phyloP scores from a whole-genome alignment of 2,113 vertebrate genomes.

The Dolichallabes microphthalmus region DNA sequence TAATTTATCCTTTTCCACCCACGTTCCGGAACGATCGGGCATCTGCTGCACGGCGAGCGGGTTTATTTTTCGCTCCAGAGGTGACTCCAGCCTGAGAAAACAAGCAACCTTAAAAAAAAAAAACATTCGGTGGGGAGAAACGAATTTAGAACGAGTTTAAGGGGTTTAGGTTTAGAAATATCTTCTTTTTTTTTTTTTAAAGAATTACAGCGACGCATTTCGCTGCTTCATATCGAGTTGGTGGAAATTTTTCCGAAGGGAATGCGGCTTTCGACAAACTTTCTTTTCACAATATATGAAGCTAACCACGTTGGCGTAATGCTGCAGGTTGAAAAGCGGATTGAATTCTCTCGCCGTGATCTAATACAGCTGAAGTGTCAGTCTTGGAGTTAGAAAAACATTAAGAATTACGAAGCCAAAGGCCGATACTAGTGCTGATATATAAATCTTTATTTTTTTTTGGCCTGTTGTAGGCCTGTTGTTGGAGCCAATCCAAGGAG shows the following conservation, averaged over 20 bases:
- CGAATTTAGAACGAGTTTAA: background rate
- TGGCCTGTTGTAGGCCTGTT: no score
- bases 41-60: background rate
- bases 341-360: background rate
- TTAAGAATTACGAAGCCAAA: background rate
- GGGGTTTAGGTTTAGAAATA: no score
- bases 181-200: no score
- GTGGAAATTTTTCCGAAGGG: background rate
- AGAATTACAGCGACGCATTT: background rate
- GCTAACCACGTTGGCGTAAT: background rate
- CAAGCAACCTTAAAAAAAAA: background rate
- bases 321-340: no score
- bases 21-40: constrained; percentile 44
- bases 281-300: background rate
- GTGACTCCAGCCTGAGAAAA: background rate
- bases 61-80: constrained; percentile 14
- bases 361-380: background rate
- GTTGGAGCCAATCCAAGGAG: no score
- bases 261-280: background rate
- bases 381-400: background rate
- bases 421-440: background rate
- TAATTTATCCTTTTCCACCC: constrained; percentile 55
- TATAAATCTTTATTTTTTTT: no score
- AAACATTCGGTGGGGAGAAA: background rate
- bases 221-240: background rate